Evolutionary conservation across 2,113 vertebrate genomes (phyloP).

Genomic region (Vimba vimba): DNA sequence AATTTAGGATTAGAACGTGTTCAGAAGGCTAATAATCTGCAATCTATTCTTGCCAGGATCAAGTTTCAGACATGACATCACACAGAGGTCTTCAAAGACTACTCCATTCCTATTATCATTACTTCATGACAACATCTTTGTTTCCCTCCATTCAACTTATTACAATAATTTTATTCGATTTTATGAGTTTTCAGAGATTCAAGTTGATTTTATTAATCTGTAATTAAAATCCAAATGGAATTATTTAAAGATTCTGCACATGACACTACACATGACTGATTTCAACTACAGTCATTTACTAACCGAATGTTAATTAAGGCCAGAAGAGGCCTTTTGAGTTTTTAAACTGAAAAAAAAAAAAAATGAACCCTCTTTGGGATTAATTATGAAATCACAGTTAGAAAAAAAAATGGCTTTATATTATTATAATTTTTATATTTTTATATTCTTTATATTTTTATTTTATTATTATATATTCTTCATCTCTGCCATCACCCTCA

Average conservation of each 20-base stretch:
- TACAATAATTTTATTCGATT: not conserved
- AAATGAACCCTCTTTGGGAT: too few species aligned
- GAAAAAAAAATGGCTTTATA: too few species aligned
- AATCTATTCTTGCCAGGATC: not conserved
- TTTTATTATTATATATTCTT: too few species aligned
- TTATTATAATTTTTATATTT: too few species aligned
- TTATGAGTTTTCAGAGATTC: not conserved
- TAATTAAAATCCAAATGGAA: not conserved
- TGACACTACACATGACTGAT: not conserved
- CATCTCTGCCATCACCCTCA: too few species aligned
- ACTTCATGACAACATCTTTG: not conserved
- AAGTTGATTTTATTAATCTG: not conserved
- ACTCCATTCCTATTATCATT: not conserved
- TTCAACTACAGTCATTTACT: not conserved
- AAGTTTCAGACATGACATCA: not conserved
- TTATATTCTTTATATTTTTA: too few species aligned
- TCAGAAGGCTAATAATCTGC: slow-evolving; percentile 14
- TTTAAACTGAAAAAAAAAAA: not conserved
- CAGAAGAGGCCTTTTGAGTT: not conserved
- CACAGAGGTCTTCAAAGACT: not conserved
- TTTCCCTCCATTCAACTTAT: not conserved
- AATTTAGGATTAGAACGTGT: slow-evolving; percentile 36
- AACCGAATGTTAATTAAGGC: not conserved
- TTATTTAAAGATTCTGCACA: not conserved
- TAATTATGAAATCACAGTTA: too few species aligned